Base-by-base conservation (phyloP, 2,888 invertebrate genomes). In the Homarus gammarus region DNA sequence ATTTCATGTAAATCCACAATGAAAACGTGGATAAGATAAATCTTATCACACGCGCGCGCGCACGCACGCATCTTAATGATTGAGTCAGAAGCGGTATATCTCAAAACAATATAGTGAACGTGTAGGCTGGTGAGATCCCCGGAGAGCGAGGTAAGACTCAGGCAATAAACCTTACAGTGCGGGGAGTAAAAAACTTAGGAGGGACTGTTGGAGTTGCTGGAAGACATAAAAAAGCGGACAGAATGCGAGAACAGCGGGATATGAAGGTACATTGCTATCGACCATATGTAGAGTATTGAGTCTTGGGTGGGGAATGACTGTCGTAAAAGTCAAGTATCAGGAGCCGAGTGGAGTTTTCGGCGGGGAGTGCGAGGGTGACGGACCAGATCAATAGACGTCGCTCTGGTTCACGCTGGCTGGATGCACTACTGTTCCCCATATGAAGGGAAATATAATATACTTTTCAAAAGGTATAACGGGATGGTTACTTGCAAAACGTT, bases 231-330 rank as follows among this genome's bases (percentile, higher is more conserved):
- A 56, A 78, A 22, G 49, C 51, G 15, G 49, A 51, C 38, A 38
- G 78, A 78, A 78, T 78, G 33, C 49, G 78, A 56, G 56, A 49
- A 38, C 51, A 18, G 51, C 33, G n/a, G 51, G 78, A 27, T 49
- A 51, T 78, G 51, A 22, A 56, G 51, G 78, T 56, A 78, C 78
- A 49, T 78, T 36, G 51, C 44, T 2, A 33, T 31, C 51, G 51
- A 78, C 78, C 78, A 56, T 78, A 78, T 51, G 78, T 78, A 78
- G 51, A 78, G 78, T 78, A 78, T 78, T 78, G 78, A 56, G 31
- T 38, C 44, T 31, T 22, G 44, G 51, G 33, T 49, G 15, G 51
- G 51, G 56, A 56, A 78, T 33, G 78, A 78, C 78, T 31, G 78
- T 18, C 31, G 33, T 78, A 78, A 78, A 78, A 78, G 78, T 78